Evolutionary conservation across 2,888 invertebrate genomes (phyloP), one percentile per base, ranked within the genome.

Genomic region (Drosophila hamatofila): DNA sequence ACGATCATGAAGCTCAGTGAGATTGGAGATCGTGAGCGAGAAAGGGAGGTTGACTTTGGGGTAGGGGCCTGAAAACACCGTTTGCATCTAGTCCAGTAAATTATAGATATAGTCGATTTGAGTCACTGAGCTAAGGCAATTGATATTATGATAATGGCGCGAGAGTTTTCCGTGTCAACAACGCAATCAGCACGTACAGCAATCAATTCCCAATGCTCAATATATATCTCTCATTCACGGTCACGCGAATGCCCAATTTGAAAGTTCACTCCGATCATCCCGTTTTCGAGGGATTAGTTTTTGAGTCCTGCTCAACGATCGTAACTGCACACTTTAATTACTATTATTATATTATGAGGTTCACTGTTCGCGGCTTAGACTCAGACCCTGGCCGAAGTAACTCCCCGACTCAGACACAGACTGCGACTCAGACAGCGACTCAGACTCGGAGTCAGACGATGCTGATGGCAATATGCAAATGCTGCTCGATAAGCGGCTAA

Each of bases 381-480:
- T 52, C 11, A 51, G 78, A 65, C 73, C 66, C 75, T 78, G 75
- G n/a, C 51, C 48, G 33, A 55, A 25, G 55, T 63, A 61, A 51
- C 21, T 64, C 54, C 62, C 78, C 56, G 55, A 56, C 46, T 42
- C 61, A 55, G 77, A 51, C 65, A 44, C 51, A n/a, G 37, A 54
- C 52, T 37, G 66, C 52, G 78, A 76, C 52, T 66, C 64, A 35
- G 62, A 55, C 41, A 0, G 39, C 25, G 55, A 55, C 52, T 41
- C 63, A 55, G 72, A 62, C 65, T 41, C 51, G 37, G 25, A 48
- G 46, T 37, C 70, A 70, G 81, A 71, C 83, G 59, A 52, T 68
- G 67, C 75, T 60, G 77, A 65, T 59, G 76, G 80, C 72, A 64
- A 49, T 88, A 84, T 84, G 84, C 88, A 88, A 84, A 84, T 84